Base-by-base conservation (phyloP, 2,113 vertebrate genomes). In the Siphamia tubifer region DNA sequence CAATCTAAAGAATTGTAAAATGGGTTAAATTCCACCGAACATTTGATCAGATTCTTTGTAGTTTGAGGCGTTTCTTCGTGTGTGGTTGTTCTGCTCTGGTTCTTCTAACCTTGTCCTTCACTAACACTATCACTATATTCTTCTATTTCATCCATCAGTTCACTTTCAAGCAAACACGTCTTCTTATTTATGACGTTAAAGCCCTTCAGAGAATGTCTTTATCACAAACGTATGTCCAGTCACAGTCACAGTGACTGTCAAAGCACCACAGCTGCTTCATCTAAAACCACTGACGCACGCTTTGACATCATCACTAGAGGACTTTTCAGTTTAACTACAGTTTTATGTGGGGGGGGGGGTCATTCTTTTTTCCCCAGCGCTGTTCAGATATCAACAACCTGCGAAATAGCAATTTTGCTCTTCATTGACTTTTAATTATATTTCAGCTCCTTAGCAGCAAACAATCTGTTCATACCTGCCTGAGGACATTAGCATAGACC, bases 351-450 rank as follows among this genome's bases (percentile, higher is more conserved):
- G n/a, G n/a, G n/a, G n/a, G n/a, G n/a, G n/a, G n/a, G n/a, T 66
- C 43, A 34, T 38, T 65, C 63, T 39, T 74, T 62, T 62, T 44
- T 55, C 53, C 44, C 44, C 23, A 35, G 35, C 28, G 23, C 16
- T 34, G 20, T 53, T 74, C 51, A 48, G 65, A 67, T 58, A 53
- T 66, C 44, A 60, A 27, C 44, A 68, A 64, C 32, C 24, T 52
- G 52, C 13, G 11, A 68, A 77, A 54, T 32, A 44, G 28, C 27
- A 58, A 72, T 62, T 71, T 67, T 68, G 61, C 51, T 74, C 74
- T 72, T 79, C 67, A 64, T 62, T 81, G 70, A 68, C 45, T 81
- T 76, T 79, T 75, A 75, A 78, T 79, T 81, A 69, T 39, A 34
- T 74, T 76, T 64, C 48, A 67, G 44, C 32, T 67, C 39, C 57